These are phyloP conservation scores for Drosophila borborema DNA, from an alignment of 2,888 invertebrate genomes.

Conservation along the genomic window DNA sequence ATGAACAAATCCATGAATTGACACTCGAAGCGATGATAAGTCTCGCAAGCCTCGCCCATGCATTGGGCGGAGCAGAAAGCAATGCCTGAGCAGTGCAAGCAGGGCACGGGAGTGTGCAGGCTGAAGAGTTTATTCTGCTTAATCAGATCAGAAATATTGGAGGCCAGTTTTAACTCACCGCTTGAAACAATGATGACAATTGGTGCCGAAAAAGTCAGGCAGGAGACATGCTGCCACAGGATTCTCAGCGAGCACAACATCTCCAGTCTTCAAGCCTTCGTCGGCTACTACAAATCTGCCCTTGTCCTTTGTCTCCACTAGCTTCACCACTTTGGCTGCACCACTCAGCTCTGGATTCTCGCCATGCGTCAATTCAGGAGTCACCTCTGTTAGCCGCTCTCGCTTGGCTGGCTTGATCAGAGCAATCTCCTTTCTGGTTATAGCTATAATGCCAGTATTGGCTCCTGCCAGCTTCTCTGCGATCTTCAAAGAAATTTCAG, in stretches of 20 bases:
- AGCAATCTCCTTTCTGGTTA: conserved; percentile 85
- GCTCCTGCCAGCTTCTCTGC: conserved; percentile 87
- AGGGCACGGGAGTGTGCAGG: conserved; percentile 89
- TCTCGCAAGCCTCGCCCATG: conserved; percentile 87
- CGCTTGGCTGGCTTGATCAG: conserved; percentile 65
- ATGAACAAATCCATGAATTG: conserved; percentile 90
- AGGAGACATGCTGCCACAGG: conserved; percentile 91
- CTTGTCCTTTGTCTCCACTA: conserved; percentile 87
- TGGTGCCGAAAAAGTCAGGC: conserved; percentile 90
- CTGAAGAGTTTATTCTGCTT: conserved; percentile 77
- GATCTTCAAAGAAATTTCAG: conserved; percentile 88
- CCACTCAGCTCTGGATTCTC: conserved; percentile 86
- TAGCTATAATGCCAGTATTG: conserved; percentile 84
- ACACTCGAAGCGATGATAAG: conserved; percentile 92
- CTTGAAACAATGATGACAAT: conserved; percentile 92
- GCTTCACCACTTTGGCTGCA: conserved; percentile 88
- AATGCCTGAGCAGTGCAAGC: conserved; percentile 90
- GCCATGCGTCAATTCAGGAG: conserved; percentile 86
- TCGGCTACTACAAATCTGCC: conserved; percentile 91
- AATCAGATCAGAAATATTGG: accelerated
- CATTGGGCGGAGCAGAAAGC: conserved; percentile 91
- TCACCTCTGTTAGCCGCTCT: conserved; percentile 18
- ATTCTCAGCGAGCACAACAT: conserved; percentile 89
- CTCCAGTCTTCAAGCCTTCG: conserved; percentile 87
- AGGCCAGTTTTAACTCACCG: conserved; percentile 86